Evolutionary conservation across 2,888 invertebrate genomes (phyloP).

Genomic region (Tetheella fluctuosa): DNA sequence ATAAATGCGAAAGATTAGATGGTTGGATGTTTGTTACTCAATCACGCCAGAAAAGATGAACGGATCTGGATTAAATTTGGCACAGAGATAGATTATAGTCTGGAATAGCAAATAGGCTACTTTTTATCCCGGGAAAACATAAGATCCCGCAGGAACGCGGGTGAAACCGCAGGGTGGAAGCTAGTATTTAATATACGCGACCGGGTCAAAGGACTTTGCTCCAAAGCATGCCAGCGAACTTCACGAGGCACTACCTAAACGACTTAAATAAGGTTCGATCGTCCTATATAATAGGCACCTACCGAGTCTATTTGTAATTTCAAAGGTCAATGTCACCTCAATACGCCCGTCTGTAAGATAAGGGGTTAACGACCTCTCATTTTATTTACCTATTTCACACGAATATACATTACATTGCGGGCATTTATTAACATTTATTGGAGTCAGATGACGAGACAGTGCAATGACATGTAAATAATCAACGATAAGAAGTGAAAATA

Average conservation of each 20-base stretch:
- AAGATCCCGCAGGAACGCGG: too few species aligned
- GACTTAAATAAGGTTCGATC: slow-evolving; percentile 24
- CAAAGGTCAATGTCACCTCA: slow-evolving; percentile 54
- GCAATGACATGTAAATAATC: slow-evolving; percentile 3
- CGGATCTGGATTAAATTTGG: too few species aligned
- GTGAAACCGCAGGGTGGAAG: too few species aligned
- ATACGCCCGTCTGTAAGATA: slow-evolving; percentile 42
- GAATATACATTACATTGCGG: background rate
- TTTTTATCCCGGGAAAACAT: too few species aligned
- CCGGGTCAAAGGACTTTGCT: background rate
- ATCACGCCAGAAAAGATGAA: too few species aligned
- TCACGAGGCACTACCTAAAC: background rate
- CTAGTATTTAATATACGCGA: too few species aligned
- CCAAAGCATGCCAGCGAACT: background rate
- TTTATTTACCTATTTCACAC: slow-evolving; percentile 34
- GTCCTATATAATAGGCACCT: slow-evolving; percentile 13
- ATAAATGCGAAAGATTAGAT: too few species aligned
- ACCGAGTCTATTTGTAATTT: slow-evolving; percentile 34
- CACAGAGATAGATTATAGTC: too few species aligned
- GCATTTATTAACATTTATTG: slow-evolving; percentile 6
- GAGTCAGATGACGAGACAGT: slow-evolving; percentile 23
- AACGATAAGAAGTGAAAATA: slow-evolving; percentile 10
- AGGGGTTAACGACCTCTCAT: slow-evolving; percentile 42
- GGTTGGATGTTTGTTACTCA: too few species aligned
- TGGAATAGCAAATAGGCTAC: too few species aligned